These are phyloP conservation scores for Macaria liturata DNA, from an alignment of 2,888 invertebrate species.

Conservation along the genomic window DNA sequence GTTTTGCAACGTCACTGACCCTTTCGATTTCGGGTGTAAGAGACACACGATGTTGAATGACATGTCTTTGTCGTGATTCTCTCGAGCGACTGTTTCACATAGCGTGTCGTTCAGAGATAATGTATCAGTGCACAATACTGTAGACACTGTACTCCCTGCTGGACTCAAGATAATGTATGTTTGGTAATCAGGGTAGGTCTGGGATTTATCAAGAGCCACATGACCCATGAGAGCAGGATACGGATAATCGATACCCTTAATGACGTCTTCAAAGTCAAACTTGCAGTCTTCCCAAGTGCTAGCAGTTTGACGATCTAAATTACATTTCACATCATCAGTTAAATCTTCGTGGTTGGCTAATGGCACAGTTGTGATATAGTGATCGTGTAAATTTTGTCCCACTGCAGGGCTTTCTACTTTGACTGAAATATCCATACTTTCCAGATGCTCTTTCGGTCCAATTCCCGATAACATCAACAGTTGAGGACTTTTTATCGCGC, in stretches of 20 bases:
- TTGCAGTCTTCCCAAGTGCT: not conserved
- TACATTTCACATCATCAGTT: conserved; percentile 36
- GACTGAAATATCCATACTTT: conserved; percentile 44
- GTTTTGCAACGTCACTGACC: conserved; percentile 44
- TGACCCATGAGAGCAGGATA: conserved; percentile 49
- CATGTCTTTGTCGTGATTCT: conserved; percentile 32
- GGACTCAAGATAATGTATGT: conserved; percentile 41
- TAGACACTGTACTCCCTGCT: conserved; percentile 37
- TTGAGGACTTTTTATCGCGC: conserved; percentile 56
- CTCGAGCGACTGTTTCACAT: conserved; percentile 41
- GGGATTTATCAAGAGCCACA: conserved; percentile 47
- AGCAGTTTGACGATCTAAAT: conserved; percentile 16
- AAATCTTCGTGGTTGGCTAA: conserved; percentile 39
- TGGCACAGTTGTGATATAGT: conserved; percentile 45
- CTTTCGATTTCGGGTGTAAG: conserved; percentile 56
- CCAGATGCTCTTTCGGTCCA: conserved; percentile 53
- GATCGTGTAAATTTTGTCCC: conserved; percentile 59
- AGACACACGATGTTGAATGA: conserved; percentile 40
- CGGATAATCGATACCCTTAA: conserved; percentile 45
- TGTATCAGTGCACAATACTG: conserved; percentile 41
- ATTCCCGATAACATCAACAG: conserved; percentile 63
- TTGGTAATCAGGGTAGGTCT: conserved; percentile 58
- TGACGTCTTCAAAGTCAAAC: conserved; percentile 22
- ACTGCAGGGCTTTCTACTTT: conserved; percentile 49
- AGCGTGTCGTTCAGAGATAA: conserved; percentile 44